Percentiles rank a stretch among this genome's conserved stretches.
phyloP scores from a whole-genome alignment of 2,888 invertebrate genomes.

The Horisme vitalbata region DNA sequence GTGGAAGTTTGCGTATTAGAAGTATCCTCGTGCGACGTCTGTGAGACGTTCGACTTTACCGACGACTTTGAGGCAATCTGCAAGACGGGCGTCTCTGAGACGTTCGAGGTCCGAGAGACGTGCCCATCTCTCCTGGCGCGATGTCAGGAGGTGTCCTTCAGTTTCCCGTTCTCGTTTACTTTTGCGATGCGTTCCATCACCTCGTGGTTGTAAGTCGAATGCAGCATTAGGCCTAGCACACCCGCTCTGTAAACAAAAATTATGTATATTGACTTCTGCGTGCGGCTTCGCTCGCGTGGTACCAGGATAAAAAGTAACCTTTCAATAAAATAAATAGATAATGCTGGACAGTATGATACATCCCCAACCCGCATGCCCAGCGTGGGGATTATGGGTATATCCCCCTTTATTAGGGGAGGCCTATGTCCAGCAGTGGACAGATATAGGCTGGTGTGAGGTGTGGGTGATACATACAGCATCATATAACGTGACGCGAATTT shows the following conservation, averaged over 20 bases:
- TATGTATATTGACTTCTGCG: too few species aligned
- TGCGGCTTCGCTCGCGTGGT: too few species aligned
- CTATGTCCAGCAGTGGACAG: too few species aligned
- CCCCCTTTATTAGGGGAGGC: too few species aligned
- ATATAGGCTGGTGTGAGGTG: too few species aligned
- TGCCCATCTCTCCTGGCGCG: slow-evolving; percentile 9
- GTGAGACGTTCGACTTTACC: slow-evolving; percentile 3
- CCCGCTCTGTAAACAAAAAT: slow-evolving; percentile 86
- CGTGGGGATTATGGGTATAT: too few species aligned
- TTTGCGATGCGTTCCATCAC: slow-evolving; percentile 87
- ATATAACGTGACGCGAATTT: too few species aligned
- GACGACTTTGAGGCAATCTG: background rate
- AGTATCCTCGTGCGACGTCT: slow-evolving; percentile 8
- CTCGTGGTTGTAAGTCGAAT: slow-evolving; percentile 97
- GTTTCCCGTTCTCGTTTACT: slow-evolving; percentile 65
- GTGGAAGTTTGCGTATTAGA: slow-evolving; percentile 9
- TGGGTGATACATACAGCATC: too few species aligned
- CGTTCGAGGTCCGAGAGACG: slow-evolving; percentile 6
- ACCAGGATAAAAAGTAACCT: too few species aligned
- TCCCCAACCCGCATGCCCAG: too few species aligned
- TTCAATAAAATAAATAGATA: too few species aligned
- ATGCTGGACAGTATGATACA: too few species aligned
- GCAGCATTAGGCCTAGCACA: slow-evolving; percentile 96
- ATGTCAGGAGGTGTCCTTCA: slow-evolving; percentile 67
- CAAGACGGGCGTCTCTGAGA: background rate